These are phyloP conservation scores for Eriosoma lanigerum DNA, from an alignment of 1,140 invertebrate genomes.

Conservation along the genomic window DNA sequence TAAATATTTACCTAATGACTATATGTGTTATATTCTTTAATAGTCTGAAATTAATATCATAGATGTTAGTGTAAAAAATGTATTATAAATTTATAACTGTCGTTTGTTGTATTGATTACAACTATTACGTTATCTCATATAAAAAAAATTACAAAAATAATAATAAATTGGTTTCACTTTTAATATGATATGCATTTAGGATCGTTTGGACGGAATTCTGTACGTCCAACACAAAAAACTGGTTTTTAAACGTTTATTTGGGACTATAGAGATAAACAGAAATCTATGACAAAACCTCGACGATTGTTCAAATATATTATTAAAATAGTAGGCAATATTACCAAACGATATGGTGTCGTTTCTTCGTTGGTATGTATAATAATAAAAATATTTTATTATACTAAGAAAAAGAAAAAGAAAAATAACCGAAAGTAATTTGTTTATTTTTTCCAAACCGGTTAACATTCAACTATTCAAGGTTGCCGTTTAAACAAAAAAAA, in stretches of 20 bases:
- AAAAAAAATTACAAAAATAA: too few relatives aligned
- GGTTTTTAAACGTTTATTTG: not conserved
- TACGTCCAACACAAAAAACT: not conserved
- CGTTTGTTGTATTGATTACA: too few relatives aligned
- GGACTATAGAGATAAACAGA: not conserved
- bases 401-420: not conserved
- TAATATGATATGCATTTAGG: not conserved
- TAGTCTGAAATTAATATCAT: too few relatives aligned
- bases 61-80: too few relatives aligned
- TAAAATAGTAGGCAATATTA: too few relatives aligned
- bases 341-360: not conserved
- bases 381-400: not conserved
- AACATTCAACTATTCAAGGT: not conserved
- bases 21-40: too few relatives aligned
- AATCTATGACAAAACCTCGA: conserved; percentile 9
- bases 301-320: not conserved
- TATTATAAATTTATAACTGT: too few relatives aligned
- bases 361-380: not conserved
- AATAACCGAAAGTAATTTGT: conserved; percentile 37
- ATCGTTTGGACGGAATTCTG: not conserved
- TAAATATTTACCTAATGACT: too few relatives aligned
- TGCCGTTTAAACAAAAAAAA: conserved; percentile 6
- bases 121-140: too few relatives aligned
- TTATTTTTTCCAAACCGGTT: conserved; percentile 28
- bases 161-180: conserved; percentile 23